Evolutionary conservation across 2,888 invertebrate species (phyloP), one percentile per base, ranked within the genome.

Genomic region (Eupelmus urozonus): DNA sequence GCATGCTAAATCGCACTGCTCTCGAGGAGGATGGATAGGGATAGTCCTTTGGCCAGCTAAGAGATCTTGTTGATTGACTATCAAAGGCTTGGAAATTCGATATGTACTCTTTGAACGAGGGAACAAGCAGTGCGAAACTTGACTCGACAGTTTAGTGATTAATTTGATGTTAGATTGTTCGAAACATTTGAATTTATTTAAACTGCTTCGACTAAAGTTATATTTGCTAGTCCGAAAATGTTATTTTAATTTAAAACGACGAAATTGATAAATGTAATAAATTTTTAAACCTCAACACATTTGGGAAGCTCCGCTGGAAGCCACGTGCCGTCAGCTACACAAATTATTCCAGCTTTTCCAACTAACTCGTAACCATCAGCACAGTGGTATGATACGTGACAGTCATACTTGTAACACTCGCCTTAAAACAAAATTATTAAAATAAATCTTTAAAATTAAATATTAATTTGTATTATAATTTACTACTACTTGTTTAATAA

Each of bases 271-370:
- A 45, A 70, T 66, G 34, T 20, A 78, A 55, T n/a, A 70, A 34
- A 13, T n/a, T 71, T 23, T 79, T 80, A 81, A 84, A 89, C 90
- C 87, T 89, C 95, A 91, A 96, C 96, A 92, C 98, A 98, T 79
- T 96, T 94, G 0, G 98, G 98, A 70, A 96, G 91, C 86, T 97
- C 97, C 87, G 95, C 95, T 0, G 97, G 97, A 13, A 94, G 93
- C 98, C 98, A 98, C 51, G 95, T 94, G 0, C 98, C 98, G 87
- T 97, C 97, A 0, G 96, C 95, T 87, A 96, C 95, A 87, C 98
- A 98, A 88, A 95, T 94, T 60, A 97, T 93, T 86, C 96, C 96
- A 0, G 94, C 93, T 81, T 95, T 94, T 49, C 98, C 99, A 11
- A 97, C 95, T 81, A 99, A 92, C 89, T 98, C 97, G 90, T 96